Evolutionary conservation across 2,797 vertebrate species (phyloP), one percentile per base, ranked within the genome.

Genomic region (Channallabes apus): DNA sequence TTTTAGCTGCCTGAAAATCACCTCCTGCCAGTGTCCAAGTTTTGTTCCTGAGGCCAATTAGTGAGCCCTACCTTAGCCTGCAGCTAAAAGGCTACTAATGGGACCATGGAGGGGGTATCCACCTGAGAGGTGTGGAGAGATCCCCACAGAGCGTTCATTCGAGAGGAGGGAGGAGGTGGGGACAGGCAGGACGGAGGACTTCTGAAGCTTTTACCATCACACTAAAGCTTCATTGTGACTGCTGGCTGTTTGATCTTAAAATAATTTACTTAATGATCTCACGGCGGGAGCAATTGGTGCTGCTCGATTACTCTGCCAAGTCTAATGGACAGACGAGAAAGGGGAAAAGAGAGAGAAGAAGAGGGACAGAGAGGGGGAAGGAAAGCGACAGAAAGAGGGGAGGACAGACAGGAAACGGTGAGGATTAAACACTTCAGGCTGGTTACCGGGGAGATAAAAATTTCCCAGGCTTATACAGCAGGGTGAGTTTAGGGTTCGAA

Each of bases 211-310:
- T 99, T 96, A 97, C 96, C 97, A 93, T 97, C 96, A 97, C 97
- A 96, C 94, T 97, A 96, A 83, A 96, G 97, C 96, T 95, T 96
- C 96, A 98, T 99, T 99, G 98, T 99, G 95, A 95, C 96, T 94
- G 95, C 96, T 95, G 96, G 96, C 96, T 96, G 96, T 99, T 99
- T 99, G 98, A 99, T 99, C 98, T 98, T 97, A 97, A 99, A 99
- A 99, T 99, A 97, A 99, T 99, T 98, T 97, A 97, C 97, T 99
- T 99, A 98, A 99, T 99, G 97, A 99, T 98, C 97, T 98, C 97
- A 97, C 97, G 95, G 96, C 95, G 94, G 96, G 96, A 98, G 97
- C 97, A 97, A 98, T 97, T 96, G 96, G 96, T 96, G 94, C 96
- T 96, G 96, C 95, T 93, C 97, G 96, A 99, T 98, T 98, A 98